Evolutionary conservation across 1,140 invertebrate species (phyloP), one percentile per base, ranked within the genome.

Genomic region (Sinella curviseta): DNA sequence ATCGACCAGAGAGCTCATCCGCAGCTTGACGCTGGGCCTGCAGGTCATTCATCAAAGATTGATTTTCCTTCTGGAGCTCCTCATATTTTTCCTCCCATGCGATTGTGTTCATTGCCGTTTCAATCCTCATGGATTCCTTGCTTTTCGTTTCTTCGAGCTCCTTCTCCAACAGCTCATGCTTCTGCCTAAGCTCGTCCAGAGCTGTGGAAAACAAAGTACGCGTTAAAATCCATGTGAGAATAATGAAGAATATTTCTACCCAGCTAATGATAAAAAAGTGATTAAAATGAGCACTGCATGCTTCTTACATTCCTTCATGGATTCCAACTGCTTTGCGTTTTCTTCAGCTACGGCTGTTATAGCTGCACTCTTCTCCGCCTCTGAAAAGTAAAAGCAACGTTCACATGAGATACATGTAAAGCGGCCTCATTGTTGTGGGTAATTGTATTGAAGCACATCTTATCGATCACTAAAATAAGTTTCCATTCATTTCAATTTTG

Each of bases 81-180:
- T 70, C 65, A 31, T 31, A 33, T 70, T 70, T 70, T 33, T 70
- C 65, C 31, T 70, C 65, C 65, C 65, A 70, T 8, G 65, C 65
- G 26, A 70, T 70, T 1, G 65, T 70, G 8, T 2, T 70, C 26
- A 70, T 30, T 8, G 65, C 65, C 12, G 65, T 70, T n/a, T 70
- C 65, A 31, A 70, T 70, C 31, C 65, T 2, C n/a, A 4, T 1
- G 31, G 28, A 12, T 14, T 70, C 65, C 8, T 8, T 4, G 26
- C n/a, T 30, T n/a, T 70, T 70, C 65, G 30, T 4, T 24, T 70
- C 65, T 70, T 70, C 65, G 8, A 70, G 65, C 65, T 70, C 65
- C 4, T 30, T 30, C n/a, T 70, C 65, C 26, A 70, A n/a, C 26
- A 14, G 31, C 2, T 12, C n/a, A 12, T 17, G 30, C 31, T 33